Evolutionary conservation across 2,888 invertebrate species (phyloP).

Genomic region (Apotomis turbidana): DNA sequence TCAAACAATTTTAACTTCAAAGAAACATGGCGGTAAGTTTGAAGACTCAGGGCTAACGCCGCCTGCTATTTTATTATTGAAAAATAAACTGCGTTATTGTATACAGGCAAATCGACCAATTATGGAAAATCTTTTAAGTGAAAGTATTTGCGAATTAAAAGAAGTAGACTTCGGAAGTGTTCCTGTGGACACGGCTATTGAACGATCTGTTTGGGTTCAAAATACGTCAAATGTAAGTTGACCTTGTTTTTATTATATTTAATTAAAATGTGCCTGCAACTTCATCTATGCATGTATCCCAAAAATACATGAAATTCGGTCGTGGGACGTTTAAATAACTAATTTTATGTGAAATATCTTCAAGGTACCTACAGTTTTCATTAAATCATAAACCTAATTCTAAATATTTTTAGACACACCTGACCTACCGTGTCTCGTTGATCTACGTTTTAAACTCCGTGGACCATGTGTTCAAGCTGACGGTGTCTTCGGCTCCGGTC

Average conservation of each 20-base stretch:
- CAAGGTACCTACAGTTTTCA: too few species aligned
- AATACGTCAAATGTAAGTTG: conserved; percentile 62
- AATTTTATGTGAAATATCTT: too few species aligned
- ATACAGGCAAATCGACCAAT: neutral
- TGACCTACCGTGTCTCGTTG: conserved; percentile 67
- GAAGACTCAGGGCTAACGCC: neutral
- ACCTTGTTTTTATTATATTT: neutral
- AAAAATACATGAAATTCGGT: too few species aligned
- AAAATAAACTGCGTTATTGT: neutral
- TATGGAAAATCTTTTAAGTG: conserved; percentile 57
- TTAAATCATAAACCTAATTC: neutral
- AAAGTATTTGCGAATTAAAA: conserved; percentile 57
- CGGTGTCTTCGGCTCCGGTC: conserved; percentile 60
- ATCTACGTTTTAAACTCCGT: conserved; percentile 68
- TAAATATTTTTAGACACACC: conserved; percentile 55
- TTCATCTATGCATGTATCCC: too few species aligned
- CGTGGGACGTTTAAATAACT: too few species aligned
- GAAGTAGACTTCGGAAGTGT: conserved; percentile 69
- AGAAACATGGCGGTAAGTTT: conserved; percentile 30
- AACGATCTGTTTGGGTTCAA: conserved; percentile 62
- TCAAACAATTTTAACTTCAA: neutral
- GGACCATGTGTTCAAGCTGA: conserved; percentile 71
- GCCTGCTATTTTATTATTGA: neutral
- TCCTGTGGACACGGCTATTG: conserved; percentile 63
- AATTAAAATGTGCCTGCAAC: too few species aligned